Base-by-base conservation (phyloP, 2,888 invertebrate species). In the Rhamnusium bicolor region DNA sequence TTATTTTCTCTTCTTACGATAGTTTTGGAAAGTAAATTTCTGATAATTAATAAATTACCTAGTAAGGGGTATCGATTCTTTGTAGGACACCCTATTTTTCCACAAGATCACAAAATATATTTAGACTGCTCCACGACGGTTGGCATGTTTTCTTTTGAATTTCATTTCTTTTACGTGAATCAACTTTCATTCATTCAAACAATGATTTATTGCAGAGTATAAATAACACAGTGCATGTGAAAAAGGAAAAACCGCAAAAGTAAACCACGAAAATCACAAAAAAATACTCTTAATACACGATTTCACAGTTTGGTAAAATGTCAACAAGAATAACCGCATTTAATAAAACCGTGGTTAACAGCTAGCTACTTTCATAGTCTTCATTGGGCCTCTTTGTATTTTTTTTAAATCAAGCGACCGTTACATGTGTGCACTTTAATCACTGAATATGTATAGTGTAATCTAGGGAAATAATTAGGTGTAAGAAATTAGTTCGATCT, bases 241-340 rank as follows among this genome's bases (percentile, higher is more conserved):
- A 69, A 68, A 63, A 46, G 62, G 69, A 74, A 67, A 73, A 75
- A 76, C 72, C 72, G 69, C 71, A 73, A 67, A 46, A 69, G 62
- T 67, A 54, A 71, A 74, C 79, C 77, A 68, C 73, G 76, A 71
- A 75, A 71, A 73, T 68, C 69, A 65, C 60, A 71, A 70, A 78
- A 74, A 79, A 77, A 61, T 65, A n/a, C 58, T 62, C 72, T 72
- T 72, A 77, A 78, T 74, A 74, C 72, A 72, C 69, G 72, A 79
- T 75, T 78, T 76, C 80, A 80, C 81, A 81, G 74, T 78, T 80
- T 72, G 79, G 78, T 80, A 74, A 77, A 75, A 77, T 78, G 79
- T 79, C 79, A 80, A 80, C 76, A 69, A 79, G 76, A 71, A 51
- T 73, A 76, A 79, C 80, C 80, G 75, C 80, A 78, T 58, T 58